A percentile compares a stretch with the other conserved stretches of the same genome.
These are phyloP conservation scores for Maconellicoccus hirsutus DNA, from an alignment of 1,140 invertebrate genomes.

Conservation along the genomic window DNA sequence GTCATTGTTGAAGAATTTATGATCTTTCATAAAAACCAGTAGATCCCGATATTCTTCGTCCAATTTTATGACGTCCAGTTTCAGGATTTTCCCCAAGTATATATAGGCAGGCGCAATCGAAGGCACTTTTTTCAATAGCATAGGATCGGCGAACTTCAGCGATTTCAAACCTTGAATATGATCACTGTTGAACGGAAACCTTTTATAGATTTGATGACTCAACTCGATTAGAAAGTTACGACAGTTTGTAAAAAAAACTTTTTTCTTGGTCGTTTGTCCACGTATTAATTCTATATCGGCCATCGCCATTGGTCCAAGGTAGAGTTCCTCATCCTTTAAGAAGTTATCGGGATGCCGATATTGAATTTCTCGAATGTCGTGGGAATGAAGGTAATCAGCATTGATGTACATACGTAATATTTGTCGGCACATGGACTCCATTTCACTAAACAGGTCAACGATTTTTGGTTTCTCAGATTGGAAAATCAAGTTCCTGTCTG, in stretches of 20 bases:
- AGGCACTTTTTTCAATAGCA: too few species aligned
- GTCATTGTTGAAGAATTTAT: too few species aligned
- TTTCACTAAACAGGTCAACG: not conserved
- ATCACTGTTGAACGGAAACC: not conserved
- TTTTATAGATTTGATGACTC: not conserved
- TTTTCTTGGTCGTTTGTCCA: too few species aligned
- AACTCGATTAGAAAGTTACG: not conserved
- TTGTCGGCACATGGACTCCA: not conserved
- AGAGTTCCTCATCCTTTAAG: too few species aligned
- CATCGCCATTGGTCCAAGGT: too few species aligned
- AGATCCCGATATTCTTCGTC: too few species aligned
- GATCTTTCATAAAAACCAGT: too few species aligned
- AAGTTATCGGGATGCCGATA: too few species aligned
- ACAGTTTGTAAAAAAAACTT: not conserved
- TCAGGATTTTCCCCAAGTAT: too few species aligned
- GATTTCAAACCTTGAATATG: not conserved
- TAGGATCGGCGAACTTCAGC: not conserved
- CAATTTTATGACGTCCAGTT: too few species aligned
- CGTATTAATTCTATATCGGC: too few species aligned
- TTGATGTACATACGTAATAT: not conserved
- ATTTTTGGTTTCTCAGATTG: slow-evolving; percentile 16
- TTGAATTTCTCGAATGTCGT: not conserved
- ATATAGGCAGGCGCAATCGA: too few species aligned
- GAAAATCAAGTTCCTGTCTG: not conserved
- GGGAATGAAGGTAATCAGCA: not conserved